A percentile compares a stretch with the other conserved stretches of the same genome.
Evolutionary conservation across 2,888 invertebrate species (phyloP).

Genomic region (Leptogaster cylindrica): DNA sequence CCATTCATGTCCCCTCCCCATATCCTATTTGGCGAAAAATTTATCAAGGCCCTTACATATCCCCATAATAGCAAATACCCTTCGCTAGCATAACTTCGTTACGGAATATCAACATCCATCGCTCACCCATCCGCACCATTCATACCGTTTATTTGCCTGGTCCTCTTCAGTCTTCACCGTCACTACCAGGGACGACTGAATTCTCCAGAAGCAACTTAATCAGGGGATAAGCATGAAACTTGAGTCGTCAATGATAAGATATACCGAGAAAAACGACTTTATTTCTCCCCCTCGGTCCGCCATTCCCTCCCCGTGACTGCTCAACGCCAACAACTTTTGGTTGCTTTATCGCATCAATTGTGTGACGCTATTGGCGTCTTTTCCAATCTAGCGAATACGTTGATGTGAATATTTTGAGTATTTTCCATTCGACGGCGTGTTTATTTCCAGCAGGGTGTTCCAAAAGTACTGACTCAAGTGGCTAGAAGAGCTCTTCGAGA

Average conservation of each 20-base stretch:
- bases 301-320: background rate
- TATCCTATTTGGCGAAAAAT: conserved; percentile 5
- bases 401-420: conserved; percentile 1
- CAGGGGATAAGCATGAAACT: conserved; percentile 29
- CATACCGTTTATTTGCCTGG: background rate
- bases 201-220: conserved; percentile 15
- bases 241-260: conserved; percentile 24
- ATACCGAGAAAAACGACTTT: conserved; percentile 31
- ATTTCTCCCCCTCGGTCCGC: background rate
- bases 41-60: conserved; percentile 27
- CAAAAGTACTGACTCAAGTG: background rate
- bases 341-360: conserved; percentile 31
- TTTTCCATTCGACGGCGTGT: conserved; percentile 24
- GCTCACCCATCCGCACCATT: background rate
- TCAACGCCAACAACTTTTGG: background rate
- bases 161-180: too few relatives aligned
- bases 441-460: conserved; percentile 16
- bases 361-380: conserved; percentile 18
- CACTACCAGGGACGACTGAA: too few relatives aligned
- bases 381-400: conserved; percentile 18
- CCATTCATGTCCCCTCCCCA: too few relatives aligned
- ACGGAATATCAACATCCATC: background rate
- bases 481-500: background rate
- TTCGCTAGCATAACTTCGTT: background rate
- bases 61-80: background rate